Conservation (phyloP, 2,797 vertebrate genomes). For the Lates japonicus region DNA sequence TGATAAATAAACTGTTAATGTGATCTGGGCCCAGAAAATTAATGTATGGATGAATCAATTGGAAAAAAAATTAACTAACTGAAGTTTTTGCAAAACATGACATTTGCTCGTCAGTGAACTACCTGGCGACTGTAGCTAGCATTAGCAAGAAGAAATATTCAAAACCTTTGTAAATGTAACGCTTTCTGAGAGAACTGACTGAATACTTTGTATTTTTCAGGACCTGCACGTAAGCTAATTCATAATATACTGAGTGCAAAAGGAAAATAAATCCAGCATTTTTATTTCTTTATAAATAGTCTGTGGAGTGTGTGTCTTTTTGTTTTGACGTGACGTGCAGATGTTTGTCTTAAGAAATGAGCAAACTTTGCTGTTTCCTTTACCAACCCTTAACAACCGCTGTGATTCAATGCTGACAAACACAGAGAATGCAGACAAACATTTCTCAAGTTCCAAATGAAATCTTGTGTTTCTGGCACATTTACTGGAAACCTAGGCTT, state of each 20-base stretch:
- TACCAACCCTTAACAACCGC: constrained; percentile 2
- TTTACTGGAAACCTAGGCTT: constrained; percentile 21
- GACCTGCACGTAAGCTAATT: background rate
- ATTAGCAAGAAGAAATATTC: background rate
- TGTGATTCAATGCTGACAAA: constrained; percentile 42
- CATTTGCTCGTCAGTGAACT: background rate
- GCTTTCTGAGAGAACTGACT: background rate
- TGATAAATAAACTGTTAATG: background rate
- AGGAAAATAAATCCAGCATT: background rate
- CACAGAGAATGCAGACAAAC: constrained; percentile 2
- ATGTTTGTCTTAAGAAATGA: constrained; percentile 14
- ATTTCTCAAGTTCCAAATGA: constrained; percentile 17
- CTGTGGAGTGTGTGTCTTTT: background rate
- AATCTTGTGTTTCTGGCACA: constrained; percentile 7
- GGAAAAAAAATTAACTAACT: background rate
- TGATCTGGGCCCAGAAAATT: background rate
- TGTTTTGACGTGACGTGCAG: constrained; percentile 19
- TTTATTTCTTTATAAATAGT: constrained; percentile 13
- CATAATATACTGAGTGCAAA: background rate
- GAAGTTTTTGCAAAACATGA: background rate
- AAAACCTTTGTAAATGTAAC: background rate
- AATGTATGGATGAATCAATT: background rate
- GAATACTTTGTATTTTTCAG: background rate
- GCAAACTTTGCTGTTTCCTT: constrained; percentile 16
- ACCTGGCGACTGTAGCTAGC: background rate